Evolutionary conservation across 2,888 invertebrate species (phyloP).

Genomic region (Netelia inedita): DNA sequence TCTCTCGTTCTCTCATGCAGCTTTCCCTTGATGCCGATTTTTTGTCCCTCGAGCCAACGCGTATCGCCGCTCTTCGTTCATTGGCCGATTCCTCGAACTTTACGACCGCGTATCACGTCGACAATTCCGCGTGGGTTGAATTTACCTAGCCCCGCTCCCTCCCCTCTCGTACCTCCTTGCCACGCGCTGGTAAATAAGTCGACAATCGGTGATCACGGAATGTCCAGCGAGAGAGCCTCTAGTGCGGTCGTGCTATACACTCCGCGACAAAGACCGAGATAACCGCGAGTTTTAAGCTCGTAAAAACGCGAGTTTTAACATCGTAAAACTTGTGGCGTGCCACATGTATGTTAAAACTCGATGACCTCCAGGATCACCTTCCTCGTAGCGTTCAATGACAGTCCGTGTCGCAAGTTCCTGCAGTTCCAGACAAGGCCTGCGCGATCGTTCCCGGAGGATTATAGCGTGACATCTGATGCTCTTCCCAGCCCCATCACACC

Average conservation of each 20-base stretch:
- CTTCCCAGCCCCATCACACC: conserved; percentile 29
- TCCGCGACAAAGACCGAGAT: conserved; percentile 42
- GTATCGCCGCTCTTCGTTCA: conserved; percentile 32
- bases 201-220: conserved; percentile 71
- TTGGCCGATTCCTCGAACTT: conserved; percentile 56
- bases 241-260: conserved; percentile 43
- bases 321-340: no score
- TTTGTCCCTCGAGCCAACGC: conserved; percentile 5
- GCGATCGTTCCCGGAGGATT: conserved; percentile 75
- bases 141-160: conserved; percentile 10
- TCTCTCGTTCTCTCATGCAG: conserved; percentile 3
- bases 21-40: conserved; percentile 31
- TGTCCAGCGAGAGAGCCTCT: conserved; percentile 52
- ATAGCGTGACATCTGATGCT: conserved; percentile 74
- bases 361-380: conserved; percentile 33
- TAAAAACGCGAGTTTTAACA: conserved; percentile 78
- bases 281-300: conserved; percentile 78
- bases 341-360: not conserved
- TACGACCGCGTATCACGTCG: conserved; percentile 60
- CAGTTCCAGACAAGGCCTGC: conserved; percentile 32
- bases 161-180: not conserved
- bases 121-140: conserved; percentile 52
- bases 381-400: conserved; percentile 47
- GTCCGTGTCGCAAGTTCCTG: conserved; percentile 38
- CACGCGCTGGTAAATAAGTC: conserved; percentile 50